Evolutionary conservation across 2,888 invertebrate genomes (phyloP).

Genomic region (Azorinus chamasolen): DNA sequence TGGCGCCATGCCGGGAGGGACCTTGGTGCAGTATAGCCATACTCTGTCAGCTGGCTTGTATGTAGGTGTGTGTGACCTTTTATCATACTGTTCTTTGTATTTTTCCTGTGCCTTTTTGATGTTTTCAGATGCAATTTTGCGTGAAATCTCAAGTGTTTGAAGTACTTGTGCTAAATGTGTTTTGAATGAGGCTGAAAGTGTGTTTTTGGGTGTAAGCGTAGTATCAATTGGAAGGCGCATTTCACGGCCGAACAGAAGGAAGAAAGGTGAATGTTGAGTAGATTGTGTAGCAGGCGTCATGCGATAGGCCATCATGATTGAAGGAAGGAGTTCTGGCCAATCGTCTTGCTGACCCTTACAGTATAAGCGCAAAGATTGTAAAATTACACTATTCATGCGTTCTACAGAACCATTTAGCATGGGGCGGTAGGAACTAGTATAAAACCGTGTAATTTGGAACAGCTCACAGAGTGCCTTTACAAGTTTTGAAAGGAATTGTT

Average conservation of each 20-base stretch:
- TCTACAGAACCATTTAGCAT: slow-evolving; percentile 53
- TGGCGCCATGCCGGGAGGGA: too few relatives aligned
- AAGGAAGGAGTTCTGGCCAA: slow-evolving; percentile 52
- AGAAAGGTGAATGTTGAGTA: slow-evolving; percentile 39
- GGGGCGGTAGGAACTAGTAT: slow-evolving; percentile 57
- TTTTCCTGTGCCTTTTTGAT: slow-evolving; percentile 25
- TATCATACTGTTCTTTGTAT: slow-evolving; percentile 34
- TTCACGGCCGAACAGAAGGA: slow-evolving; percentile 46
- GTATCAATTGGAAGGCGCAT: slow-evolving; percentile 47
- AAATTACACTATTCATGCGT: slow-evolving; percentile 53
- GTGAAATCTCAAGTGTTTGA: slow-evolving; percentile 16
- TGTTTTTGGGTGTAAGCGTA: slow-evolving; percentile 25
- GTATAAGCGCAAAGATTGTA: slow-evolving; percentile 54
- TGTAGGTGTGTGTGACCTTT: too few relatives aligned
- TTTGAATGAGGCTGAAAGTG: slow-evolving; percentile 18
- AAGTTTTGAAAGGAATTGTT: slow-evolving; percentile 45
- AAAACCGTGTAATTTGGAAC: slow-evolving; percentile 22
- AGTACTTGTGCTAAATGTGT: slow-evolving; percentile 21
- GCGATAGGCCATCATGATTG: slow-evolving; percentile 60
- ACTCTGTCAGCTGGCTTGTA: slow-evolving; percentile 36
- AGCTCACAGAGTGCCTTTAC: slow-evolving; percentile 41
- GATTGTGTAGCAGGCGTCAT: slow-evolving; percentile 56
- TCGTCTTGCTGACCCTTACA: slow-evolving; percentile 44
- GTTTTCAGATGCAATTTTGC: slow-evolving; percentile 40
- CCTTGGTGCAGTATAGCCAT: too few relatives aligned